Evolutionary conservation across 2,113 vertebrate species (phyloP), one percentile per base, ranked within the genome.

Genomic region (Mus pahari): DNA sequence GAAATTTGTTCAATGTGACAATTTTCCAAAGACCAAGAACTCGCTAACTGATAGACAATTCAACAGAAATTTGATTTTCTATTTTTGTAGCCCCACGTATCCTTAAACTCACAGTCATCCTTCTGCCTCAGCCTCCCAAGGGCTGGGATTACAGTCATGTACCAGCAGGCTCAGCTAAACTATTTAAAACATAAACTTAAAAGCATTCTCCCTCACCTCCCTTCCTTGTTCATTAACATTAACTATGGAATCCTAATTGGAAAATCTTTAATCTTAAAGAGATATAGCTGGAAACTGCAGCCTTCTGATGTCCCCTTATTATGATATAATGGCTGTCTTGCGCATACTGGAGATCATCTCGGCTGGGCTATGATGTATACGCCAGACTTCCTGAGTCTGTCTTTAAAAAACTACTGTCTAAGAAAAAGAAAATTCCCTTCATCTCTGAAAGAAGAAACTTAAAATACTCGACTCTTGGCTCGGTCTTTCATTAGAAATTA

Each of bases 271-370:
- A 8, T 58, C 75, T 92, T 48, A 68, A 91, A 89, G 71, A 53
- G 9, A 53, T 39, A n/a, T 3, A 2, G 22, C 45, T 3, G 20
- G 7, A 7, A 86, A 58, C 28, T 1, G 0, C 2, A 31, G 26
- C 6, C 81, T 70, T 58, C 7, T 28, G 4, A 12, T 14, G 7
- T 24, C 28, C 20, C 2, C n/a, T n/a, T 36, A 5, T 60, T 24
- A 36, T 6, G 4, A 42, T 5, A 12, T 16, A 16, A 53, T 2
- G 6, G 2, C 28, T n/a, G 9, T 64, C 17, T 58, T 50, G 7
- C n/a, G 20, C 13, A 0, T 0, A 20, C 5, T 3, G 2, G 62
- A 1, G 39, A 50, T 7, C 13, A 0, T 55, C 28, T 12, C 48
- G 28, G 5, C 50, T 73, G 7, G 58, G 7, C 45, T 68, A 22